Conservation (phyloP, 2,888 invertebrate genomes). For the Periphyllus acericola region DNA sequence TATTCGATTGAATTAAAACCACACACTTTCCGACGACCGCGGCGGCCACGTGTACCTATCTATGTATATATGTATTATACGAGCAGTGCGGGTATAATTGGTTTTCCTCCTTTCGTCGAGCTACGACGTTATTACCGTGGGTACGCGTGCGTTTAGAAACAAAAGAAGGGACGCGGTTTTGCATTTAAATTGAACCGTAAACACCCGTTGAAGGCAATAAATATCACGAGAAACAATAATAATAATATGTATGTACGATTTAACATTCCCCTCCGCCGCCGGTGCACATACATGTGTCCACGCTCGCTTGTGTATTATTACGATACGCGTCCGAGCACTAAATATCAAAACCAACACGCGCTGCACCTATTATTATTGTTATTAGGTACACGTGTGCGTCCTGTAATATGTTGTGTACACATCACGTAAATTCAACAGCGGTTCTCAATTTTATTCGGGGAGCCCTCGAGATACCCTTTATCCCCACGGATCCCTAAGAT, state of each 20-base stretch:
- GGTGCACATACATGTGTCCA: not conserved
- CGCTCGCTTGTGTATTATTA: too few relatives aligned
- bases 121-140: slow-evolving; percentile 4
- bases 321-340: not conserved
- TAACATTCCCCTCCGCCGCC: not conserved
- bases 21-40: not conserved
- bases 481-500: too few relatives aligned
- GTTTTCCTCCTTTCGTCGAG: slow-evolving; percentile 35
- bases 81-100: slow-evolving; percentile 39
- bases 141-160: not conserved
- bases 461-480: too few relatives aligned
- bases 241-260: not conserved
- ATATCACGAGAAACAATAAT: slow-evolving; percentile 14
- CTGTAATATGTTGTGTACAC: too few relatives aligned
- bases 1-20: slow-evolving; percentile 58
- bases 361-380: too few relatives aligned
- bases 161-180: slow-evolving; percentile 53
- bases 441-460: too few relatives aligned
- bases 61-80: too few relatives aligned
- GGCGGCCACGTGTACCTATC: not conserved
- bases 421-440: too few relatives aligned
- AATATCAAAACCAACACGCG: not conserved
- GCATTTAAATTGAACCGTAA: slow-evolving; percentile 60
- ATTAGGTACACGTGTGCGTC: too few relatives aligned
- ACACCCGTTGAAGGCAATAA: slow-evolving; percentile 53